Evolutionary conservation across 2,797 vertebrate genomes (phyloP), one percentile per base, ranked within the genome.

Genomic region (Manis javanica): DNA sequence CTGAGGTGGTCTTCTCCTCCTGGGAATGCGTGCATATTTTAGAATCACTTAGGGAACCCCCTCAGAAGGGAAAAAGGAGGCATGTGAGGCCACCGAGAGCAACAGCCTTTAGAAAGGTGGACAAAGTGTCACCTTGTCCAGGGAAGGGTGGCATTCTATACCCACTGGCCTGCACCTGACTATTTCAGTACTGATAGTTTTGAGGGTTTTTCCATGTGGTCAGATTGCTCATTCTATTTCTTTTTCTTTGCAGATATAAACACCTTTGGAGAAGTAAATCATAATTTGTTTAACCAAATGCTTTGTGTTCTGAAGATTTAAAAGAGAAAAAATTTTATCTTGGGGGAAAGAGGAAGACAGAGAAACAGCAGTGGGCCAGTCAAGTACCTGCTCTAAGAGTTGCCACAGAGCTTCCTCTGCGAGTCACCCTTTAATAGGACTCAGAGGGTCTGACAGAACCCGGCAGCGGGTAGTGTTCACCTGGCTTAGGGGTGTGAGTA

Each of bases 211-310:
- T 53, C 83, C 37, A 37, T 39, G 39, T 11, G 53, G 29, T 66
- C 57, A 74, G 37, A 16, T 55, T 82, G 18, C 5, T 57, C 26
- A 10, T 55, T 84, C 53, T 85, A 7, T 49, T 66, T 75, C 15
- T 83, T 69, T 84, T 77, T 77, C 55, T 61, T 93, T 89, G 51
- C 4, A 74, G 4, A 77, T 87, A 31, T 29, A 89, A 93, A 51
- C 13, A 86, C 37, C 29, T 89, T 78, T 89, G 24, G 37, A 23
- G 29, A 46, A 16, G n/a, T 81, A 37, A 78, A 78, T 57, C 3
- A 6, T 53, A 86, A 89, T 78, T 69, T 63, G 75, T 78, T 89
- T 94, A 87, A 71, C 55, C 63, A 84, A 59, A 89, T 10, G 61
- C 26, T 68, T 31, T 91, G 29, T 74, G 11, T 90, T 78, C 63